Percentiles rank a stretch among this genome's conserved stretches.
phyloP scores from a whole-genome alignment of 92 coral and sea anemone species.

The Montipora capitata region DNA sequence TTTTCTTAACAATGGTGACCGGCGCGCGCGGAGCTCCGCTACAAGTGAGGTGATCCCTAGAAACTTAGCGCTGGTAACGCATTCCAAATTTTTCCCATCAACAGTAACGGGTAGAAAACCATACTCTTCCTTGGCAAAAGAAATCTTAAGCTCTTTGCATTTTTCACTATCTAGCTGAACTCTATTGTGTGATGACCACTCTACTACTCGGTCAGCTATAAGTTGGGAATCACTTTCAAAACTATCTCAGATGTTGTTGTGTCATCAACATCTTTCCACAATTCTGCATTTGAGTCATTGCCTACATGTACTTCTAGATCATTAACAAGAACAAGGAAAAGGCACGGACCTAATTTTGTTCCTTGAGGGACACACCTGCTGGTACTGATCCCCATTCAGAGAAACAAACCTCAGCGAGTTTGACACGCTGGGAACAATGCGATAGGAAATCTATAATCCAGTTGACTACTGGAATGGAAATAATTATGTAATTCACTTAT shows the following conservation, averaged over 20 bases:
- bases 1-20: too few species aligned
- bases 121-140: conserved; percentile 10
- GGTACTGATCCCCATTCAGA: too few species aligned
- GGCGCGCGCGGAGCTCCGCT: too few species aligned
- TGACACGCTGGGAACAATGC: too few species aligned
- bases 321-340: neutral
- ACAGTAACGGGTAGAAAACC: conserved; percentile 15
- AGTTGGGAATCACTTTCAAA: too few species aligned
- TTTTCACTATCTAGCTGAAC: neutral
- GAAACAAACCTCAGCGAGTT: too few species aligned
- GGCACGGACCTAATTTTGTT: too few species aligned
- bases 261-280: neutral
- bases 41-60: neutral
- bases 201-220: too few species aligned
- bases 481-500: neutral
- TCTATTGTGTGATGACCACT: conserved; percentile 2
- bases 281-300: neutral
- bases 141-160: neutral
- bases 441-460: too few species aligned
- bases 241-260: conserved; percentile 1
- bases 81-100: conserved; percentile 15
- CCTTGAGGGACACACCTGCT: too few species aligned
- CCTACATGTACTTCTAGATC: conserved; percentile 12
- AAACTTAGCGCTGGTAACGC: neutral
- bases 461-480: too few species aligned